Evolutionary conservation across 2,797 vertebrate genomes (phyloP).

Genomic region (Liparis tanakae): DNA sequence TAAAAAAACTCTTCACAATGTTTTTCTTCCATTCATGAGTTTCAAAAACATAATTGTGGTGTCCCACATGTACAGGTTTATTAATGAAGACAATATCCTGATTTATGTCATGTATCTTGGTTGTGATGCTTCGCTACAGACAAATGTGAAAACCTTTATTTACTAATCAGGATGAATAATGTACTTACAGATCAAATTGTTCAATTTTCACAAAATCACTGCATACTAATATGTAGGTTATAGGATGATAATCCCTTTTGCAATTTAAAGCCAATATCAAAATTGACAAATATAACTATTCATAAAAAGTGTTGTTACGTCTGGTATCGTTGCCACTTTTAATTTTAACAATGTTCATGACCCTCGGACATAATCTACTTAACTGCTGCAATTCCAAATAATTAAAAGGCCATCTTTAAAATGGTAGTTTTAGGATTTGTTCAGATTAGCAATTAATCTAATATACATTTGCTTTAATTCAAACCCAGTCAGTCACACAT

Average conservation of each 20-base stretch:
- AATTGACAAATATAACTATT: not conserved
- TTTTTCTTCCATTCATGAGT: no score
- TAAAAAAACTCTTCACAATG: no score
- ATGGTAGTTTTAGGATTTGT: not conserved
- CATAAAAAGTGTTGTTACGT: not conserved
- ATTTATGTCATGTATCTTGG: not conserved
- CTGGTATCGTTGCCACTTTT: not conserved
- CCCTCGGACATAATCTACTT: not conserved
- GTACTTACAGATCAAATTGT: no score
- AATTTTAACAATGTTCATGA: not conserved
- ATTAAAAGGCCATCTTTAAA: not conserved
- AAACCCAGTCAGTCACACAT: no score
- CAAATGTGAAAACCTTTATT: not conserved
- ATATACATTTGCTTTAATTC: no score
- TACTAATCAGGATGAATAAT: not conserved
- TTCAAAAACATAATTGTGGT: not conserved
- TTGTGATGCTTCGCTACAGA: accelerated
- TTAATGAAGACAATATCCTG: not conserved
- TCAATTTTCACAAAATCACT: not conserved
- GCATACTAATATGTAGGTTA: accelerated
- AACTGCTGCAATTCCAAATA: not conserved
- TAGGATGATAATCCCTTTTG: not conserved
- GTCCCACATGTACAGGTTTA: not conserved
- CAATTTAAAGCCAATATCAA: not conserved
- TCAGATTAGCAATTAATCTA: not conserved